Evolutionary conservation across 2,797 vertebrate species (phyloP), one percentile per base, ranked within the genome.

Genomic region (Perdix hodgsoniae): DNA sequence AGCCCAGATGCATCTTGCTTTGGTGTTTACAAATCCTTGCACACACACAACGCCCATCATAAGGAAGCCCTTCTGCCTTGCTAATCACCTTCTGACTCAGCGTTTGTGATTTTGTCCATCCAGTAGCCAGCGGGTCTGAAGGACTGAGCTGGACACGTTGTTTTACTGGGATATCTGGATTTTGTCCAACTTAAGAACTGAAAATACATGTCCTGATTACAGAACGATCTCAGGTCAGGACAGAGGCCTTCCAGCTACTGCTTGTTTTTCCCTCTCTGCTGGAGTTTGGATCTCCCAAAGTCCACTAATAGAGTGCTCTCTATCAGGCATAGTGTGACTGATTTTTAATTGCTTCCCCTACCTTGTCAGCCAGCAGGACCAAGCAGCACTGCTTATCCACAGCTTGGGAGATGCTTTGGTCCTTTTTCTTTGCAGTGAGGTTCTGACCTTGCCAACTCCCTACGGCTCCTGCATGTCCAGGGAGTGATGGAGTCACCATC

Each of bases 401-500:
- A 29, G 15, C 12, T 2, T 11, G 5, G 56, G 60, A 52, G 18
- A 5, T 4, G 10, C 0, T 0, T 35, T 26, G 39, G 14, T 2
- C 56, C 23, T 16, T 52, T 78, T 29, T 59, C 49, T 66, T 49
- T 47, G 9, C 1, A 35, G 35, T 39, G 17, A 27, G 49, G 13
- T 39, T 61, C 71, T 22, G 3, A 66, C 19, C 29, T 64, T 44
- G 29, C 40, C 49, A 50, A 10, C 26, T 50, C 49, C 49, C 49
- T 15, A 16, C 15, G 49, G 49, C 49, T 27, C 49, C 26, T 50
- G 14, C 26, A 27, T 50, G 49, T 26, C 49, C 26, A 15, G 14
- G 26, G 49, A 50, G 49, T 27, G 49, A 11, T 50, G 49, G 49
- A 27, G 26, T 50, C 49, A 27, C 49, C 24, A 8, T 9, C 26